Evolutionary conservation across 2,113 vertebrate species (phyloP), one percentile per base, ranked within the genome.

Genomic region (Mustelus asterias): DNA sequence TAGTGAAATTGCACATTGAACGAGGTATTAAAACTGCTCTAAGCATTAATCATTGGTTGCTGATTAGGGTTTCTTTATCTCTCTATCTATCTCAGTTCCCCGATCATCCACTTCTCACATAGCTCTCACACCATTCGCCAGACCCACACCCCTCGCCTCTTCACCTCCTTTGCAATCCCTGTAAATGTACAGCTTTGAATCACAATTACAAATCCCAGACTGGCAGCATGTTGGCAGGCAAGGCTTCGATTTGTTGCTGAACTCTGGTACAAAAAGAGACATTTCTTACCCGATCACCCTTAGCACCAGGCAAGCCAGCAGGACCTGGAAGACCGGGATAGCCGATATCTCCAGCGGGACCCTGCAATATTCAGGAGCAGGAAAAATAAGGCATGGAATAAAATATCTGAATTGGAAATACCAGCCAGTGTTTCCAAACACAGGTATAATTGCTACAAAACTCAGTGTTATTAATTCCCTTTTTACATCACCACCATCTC

Each of bases 261-360:
- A 20, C 89, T 41, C 33, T 37, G 89, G 33, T 41, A 93, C n/a
- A 93, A 93, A 93, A 93, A 93, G n/a, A 93, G n/a, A 65, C 22
- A 14, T 37, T 93, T 96, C 98, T 98, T 98, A 99, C 99, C 98
- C 98, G 98, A 95, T 99, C 98, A 96, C 99, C 99, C 97, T 98
- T 99, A 96, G 97, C 96, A 96, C 99, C 99, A 96, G 98, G 98
- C 65, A 98, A 96, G 70, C 99, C 99, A 96, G 98, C 96, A 94
- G 99, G 98, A 69, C 99, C 99, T 93, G 99, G 98, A 86, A 99
- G 96, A 96, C 99, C 99, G 96, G 98, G 98, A 90, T 99, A 98
- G 60, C 99, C 99, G 41, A 98, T 98, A 96, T 98, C 98, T 92
- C 99, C 99, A 96, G 98, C 97, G 70, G 98, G 96, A 97, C 99